Percentiles rank a stretch among this genome's conserved stretches.
phyloP scores from a whole-genome alignment of 2,113 vertebrate species.

The Salminus brasiliensis region DNA sequence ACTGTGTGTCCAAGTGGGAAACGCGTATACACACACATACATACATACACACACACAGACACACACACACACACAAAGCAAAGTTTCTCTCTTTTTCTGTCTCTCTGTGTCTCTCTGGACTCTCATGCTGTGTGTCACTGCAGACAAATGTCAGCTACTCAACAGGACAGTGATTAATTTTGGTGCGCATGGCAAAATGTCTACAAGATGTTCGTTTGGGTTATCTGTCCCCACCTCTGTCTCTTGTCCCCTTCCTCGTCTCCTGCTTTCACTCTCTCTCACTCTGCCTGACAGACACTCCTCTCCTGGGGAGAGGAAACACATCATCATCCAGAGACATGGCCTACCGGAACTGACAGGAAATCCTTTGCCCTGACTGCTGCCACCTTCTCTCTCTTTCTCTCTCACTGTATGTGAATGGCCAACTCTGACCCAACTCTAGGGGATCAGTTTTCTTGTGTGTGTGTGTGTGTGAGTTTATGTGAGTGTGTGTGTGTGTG shows the following conservation, averaged over 20 bases:
- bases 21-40: conserved; percentile 57
- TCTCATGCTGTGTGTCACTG: conserved; percentile 76
- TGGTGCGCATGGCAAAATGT: conserved; percentile 75
- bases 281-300: conserved; percentile 39
- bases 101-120: conserved; percentile 68
- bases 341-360: conserved; percentile 76
- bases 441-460: conserved; percentile 45
- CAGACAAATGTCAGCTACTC: conserved; percentile 77
- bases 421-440: conserved; percentile 69
- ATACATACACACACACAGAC: conserved; percentile 56
- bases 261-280: conserved; percentile 15
- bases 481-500: not conserved
- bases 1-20: conserved; percentile 66
- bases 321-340: conserved; percentile 67
- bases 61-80: conserved; percentile 55
- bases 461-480: not conserved
- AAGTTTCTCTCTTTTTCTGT: conserved; percentile 44
- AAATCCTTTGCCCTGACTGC: conserved; percentile 71
- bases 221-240: conserved; percentile 70
- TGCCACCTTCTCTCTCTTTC: conserved; percentile 45
- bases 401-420: conserved; percentile 13
- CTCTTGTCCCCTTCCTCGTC: conserved; percentile 34
- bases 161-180: conserved; percentile 78
- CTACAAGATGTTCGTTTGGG: conserved; percentile 79
- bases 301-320: conserved; percentile 33